These are phyloP conservation scores for Phenacoccus solenopsis DNA, from an alignment of 1,140 invertebrate species.

Conservation along the genomic window DNA sequence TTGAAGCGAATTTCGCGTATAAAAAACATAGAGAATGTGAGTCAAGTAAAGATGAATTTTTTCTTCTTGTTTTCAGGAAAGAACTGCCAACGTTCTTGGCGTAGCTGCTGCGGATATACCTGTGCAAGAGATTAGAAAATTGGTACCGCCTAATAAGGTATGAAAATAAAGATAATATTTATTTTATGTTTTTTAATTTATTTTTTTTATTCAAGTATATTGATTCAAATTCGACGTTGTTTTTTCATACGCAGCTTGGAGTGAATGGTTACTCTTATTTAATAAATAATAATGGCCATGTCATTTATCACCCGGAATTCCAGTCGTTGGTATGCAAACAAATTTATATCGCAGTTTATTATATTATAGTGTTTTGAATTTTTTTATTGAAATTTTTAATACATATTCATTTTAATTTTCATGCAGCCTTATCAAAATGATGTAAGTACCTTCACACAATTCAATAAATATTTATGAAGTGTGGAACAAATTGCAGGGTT, in stretches of 20 bases:
- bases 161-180: slow-evolving; percentile 23
- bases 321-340: slow-evolving; percentile 62
- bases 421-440: not conserved
- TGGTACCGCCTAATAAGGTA: slow-evolving; percentile 84
- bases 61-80: slow-evolving; percentile 45
- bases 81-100: slow-evolving; percentile 75
- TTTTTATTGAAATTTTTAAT: not conserved
- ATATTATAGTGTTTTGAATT: not conserved
- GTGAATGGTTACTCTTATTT: slow-evolving; percentile 94
- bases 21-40: too few species aligned
- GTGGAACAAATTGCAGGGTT: not conserved
- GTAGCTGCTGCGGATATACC: slow-evolving; percentile 90
- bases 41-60: too few species aligned
- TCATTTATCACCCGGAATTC: slow-evolving; percentile 94
- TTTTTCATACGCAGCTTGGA: slow-evolving; percentile 53
- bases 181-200: not conserved
- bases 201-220: not conserved
- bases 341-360: too few species aligned
- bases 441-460: not conserved
- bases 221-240: not conserved
- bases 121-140: slow-evolving; percentile 79
- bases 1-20: too few species aligned
- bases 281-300: slow-evolving; percentile 92
- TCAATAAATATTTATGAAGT: not conserved
- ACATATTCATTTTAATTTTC: slow-evolving; percentile 6